Evolutionary conservation across 2,113 vertebrate species (phyloP).

Genomic region (Corvus cornix): DNA sequence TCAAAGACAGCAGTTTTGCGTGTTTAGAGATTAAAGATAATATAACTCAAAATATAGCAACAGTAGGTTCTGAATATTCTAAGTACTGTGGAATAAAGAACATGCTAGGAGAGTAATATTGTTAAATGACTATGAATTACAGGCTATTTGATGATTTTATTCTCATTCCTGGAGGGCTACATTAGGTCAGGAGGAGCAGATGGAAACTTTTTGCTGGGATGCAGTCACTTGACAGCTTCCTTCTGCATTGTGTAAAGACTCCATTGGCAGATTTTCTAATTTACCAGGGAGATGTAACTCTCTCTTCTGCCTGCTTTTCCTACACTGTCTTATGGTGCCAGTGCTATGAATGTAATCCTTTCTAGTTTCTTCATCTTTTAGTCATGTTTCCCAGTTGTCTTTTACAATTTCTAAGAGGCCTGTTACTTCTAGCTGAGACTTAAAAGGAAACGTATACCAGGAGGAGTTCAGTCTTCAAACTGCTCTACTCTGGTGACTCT

Average conservation of each 20-base stretch:
- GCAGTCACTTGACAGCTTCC: slow-evolving; percentile 27
- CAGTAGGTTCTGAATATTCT: not conserved
- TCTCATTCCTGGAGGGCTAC: not conserved
- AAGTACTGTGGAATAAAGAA: not conserved
- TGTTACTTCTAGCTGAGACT: not conserved
- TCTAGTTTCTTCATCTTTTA: not conserved
- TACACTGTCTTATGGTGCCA: not conserved
- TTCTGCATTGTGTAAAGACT: slow-evolving; percentile 19
- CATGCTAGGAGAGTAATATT: not conserved
- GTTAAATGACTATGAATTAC: not conserved
- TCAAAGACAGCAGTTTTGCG: not conserved
- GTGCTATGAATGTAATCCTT: not conserved
- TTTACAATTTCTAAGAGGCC: not conserved
- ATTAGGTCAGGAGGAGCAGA: not conserved
- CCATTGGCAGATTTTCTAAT: not conserved
- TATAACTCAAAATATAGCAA: not conserved
- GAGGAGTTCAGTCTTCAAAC: not conserved
- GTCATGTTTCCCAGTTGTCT: not conserved
- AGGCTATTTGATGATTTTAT: slow-evolving; percentile 15
- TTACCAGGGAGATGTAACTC: not conserved
- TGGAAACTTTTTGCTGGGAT: slow-evolving; percentile 41
- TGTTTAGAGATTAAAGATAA: not conserved
- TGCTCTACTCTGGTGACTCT: not conserved
- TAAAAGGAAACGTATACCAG: not conserved
- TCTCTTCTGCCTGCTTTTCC: not conserved